A percentile compares a stretch with the other conserved stretches of the same genome.
Evolutionary conservation across 2,797 vertebrate species (phyloP).

Genomic region (Trichosurus vulpecula): DNA sequence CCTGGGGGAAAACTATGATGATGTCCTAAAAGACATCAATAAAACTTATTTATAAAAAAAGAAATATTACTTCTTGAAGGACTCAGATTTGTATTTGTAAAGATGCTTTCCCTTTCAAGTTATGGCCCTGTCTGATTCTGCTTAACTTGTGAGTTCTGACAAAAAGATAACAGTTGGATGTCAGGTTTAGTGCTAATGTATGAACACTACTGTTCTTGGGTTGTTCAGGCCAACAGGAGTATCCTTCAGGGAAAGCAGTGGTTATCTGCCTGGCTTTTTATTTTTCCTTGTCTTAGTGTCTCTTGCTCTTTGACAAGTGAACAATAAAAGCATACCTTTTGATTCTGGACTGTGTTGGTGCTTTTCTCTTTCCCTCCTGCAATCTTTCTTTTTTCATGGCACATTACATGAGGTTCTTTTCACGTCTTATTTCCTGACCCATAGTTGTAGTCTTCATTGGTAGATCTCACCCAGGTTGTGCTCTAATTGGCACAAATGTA

Average conservation of each 20-base stretch:
- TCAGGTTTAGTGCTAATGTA: background rate
- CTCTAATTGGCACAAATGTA: conserved; percentile 86
- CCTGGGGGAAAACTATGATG: background rate
- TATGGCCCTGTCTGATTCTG: conserved; percentile 43
- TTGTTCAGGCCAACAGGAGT: background rate
- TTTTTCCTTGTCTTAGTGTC: conserved; percentile 19
- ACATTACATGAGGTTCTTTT: conserved; percentile 51
- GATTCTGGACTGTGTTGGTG: conserved; percentile 24
- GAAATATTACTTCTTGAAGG: background rate
- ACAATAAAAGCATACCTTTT: conserved; percentile 43
- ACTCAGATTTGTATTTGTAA: conserved; percentile 53
- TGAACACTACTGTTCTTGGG: background rate
- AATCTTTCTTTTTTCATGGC: conserved; percentile 43
- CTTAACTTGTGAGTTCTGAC: conserved; percentile 45
- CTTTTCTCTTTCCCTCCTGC: conserved; percentile 47
- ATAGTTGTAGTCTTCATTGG: background rate
- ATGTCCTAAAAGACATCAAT: background rate
- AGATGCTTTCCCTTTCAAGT: conserved; percentile 57
- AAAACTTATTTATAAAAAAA: background rate
- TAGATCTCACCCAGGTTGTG: conserved; percentile 49
- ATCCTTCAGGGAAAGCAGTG: conserved; percentile 34
- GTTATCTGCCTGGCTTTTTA: background rate
- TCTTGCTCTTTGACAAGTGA: conserved; percentile 48
- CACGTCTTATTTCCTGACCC: conserved; percentile 38
- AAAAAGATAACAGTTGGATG: conserved; percentile 61